Percentiles rank a stretch among this genome's conserved stretches.
Evolutionary conservation across 53 echinoderm and acorn worm species (phyloP).

Genomic region (Patiria pectinifera): DNA sequence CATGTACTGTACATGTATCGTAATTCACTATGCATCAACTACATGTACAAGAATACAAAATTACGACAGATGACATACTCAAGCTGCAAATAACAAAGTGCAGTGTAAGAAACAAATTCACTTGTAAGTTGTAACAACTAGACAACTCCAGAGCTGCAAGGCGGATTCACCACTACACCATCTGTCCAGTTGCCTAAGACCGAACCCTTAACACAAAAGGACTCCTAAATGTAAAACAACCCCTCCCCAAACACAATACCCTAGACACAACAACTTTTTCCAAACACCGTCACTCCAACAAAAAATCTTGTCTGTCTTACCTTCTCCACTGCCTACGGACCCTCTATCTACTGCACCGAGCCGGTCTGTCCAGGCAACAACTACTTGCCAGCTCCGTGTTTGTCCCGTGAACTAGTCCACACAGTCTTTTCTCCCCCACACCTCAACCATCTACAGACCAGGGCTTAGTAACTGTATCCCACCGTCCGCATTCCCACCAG

Average conservation of each 20-base stretch:
- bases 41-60: too few relatives aligned
- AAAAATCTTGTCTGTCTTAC: not conserved
- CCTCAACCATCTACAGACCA: not conserved
- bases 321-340: not conserved
- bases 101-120: too few relatives aligned
- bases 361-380: not conserved
- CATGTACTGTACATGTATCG: too few relatives aligned
- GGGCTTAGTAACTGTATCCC: slow-evolving; percentile 55
- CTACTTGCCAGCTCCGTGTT: slow-evolving; percentile 2
- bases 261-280: not conserved
- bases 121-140: too few relatives aligned
- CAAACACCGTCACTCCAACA: not conserved
- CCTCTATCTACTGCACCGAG: not conserved
- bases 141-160: too few relatives aligned
- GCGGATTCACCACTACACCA: not conserved
- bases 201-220: not conserved
- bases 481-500: slow-evolving; percentile 55
- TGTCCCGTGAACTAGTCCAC: not conserved
- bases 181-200: not conserved
- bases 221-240: not conserved
- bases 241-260: not conserved
- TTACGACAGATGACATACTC: too few relatives aligned
- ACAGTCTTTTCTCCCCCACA: not conserved
- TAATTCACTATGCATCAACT: too few relatives aligned
- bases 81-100: too few relatives aligned